Conservation (phyloP, 1,140 invertebrate species). For the Cotesia glomerata region DNA sequence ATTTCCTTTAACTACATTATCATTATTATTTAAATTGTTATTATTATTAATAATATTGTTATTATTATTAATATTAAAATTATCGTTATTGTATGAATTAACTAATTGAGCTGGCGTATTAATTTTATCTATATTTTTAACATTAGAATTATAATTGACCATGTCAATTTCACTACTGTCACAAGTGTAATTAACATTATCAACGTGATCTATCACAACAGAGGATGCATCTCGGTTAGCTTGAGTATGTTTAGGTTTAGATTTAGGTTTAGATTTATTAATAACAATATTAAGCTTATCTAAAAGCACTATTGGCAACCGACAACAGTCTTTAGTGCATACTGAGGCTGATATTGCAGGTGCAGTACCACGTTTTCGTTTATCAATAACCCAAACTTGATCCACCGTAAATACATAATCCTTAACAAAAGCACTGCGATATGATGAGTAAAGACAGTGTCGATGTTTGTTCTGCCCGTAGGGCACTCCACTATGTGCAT, state of each 20-base stretch:
- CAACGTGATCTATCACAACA: too few species aligned
- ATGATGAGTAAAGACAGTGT: slow-evolving; percentile 23
- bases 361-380: slow-evolving; percentile 26
- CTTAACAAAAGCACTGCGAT: slow-evolving; percentile 8
- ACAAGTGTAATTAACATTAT: too few species aligned
- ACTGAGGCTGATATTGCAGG: not conserved
- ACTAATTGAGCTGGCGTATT: too few species aligned
- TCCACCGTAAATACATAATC: slow-evolving; percentile 25
- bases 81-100: too few species aligned
- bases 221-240: not conserved
- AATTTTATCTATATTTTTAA: too few species aligned
- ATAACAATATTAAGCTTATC: slow-evolving; percentile 16
- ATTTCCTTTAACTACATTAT: not conserved
- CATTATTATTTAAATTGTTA: too few species aligned
- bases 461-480: slow-evolving; percentile 19
- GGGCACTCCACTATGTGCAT: slow-evolving; percentile 17
- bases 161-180: too few species aligned
- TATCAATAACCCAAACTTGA: slow-evolving; percentile 34
- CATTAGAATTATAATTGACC: too few species aligned
- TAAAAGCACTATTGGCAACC: slow-evolving; percentile 23
- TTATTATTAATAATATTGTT: too few species aligned
- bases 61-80: too few species aligned
- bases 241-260: not conserved
- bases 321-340: slow-evolving; percentile 26
- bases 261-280: not conserved